Evolutionary conservation across 2,113 vertebrate species (phyloP).

Genomic region (Lethenteron camtschaticum): DNA sequence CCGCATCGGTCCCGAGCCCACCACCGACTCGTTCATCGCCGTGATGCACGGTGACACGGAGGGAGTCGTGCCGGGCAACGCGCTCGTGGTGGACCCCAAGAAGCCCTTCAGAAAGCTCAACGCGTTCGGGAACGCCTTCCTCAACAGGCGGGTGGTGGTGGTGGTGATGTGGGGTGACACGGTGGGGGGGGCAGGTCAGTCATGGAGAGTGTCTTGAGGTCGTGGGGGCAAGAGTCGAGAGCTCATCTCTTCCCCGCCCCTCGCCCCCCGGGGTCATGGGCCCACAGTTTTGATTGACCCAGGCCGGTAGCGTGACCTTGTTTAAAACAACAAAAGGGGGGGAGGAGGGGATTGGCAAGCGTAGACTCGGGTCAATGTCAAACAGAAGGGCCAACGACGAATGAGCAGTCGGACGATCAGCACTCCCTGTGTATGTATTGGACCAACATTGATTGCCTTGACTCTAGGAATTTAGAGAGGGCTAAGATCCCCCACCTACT

Average conservation of each 20-base stretch:
- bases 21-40: conserved; percentile 70
- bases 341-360: too few relatives aligned
- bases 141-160: conserved; percentile 40
- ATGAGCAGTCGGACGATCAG: too few relatives aligned
- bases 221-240: conserved; percentile 30
- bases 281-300: not conserved
- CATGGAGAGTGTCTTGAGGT: conserved; percentile 21
- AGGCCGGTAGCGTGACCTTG: not conserved
- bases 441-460: too few relatives aligned
- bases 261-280: not conserved
- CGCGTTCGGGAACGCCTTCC: conserved; percentile 67
- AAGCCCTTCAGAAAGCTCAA: conserved; percentile 81
- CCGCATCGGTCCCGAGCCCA: conserved; percentile 65
- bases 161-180: conserved; percentile 18
- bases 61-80: conserved; percentile 51
- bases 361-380: too few relatives aligned
- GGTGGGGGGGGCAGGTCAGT: conserved; percentile 18
- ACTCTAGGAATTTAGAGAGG: too few relatives aligned
- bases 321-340: too few relatives aligned
- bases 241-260: conserved; percentile 17
- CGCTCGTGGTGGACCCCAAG: conserved; percentile 62
- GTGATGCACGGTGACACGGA: conserved; percentile 63
- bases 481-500: too few relatives aligned
- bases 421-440: too few relatives aligned
- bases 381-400: too few relatives aligned